These are phyloP conservation scores for Eulemur coronatus DNA, from an alignment of 2,797 vertebrate genomes.

Conservation along the genomic window DNA sequence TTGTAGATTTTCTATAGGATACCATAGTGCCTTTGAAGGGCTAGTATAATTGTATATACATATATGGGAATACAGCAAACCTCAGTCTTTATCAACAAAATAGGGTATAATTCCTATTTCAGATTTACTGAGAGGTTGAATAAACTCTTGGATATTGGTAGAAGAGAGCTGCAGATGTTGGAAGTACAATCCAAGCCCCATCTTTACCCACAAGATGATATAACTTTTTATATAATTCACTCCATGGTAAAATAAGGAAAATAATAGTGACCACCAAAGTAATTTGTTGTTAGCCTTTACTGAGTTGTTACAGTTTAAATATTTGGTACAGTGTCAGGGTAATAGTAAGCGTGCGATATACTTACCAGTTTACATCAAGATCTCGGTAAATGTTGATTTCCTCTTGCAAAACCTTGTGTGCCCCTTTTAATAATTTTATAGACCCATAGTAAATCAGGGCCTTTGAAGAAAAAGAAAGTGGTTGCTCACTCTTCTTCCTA, in stretches of 20 bases:
- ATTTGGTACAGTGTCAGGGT: neutral
- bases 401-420: neutral
- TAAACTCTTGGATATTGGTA: neutral
- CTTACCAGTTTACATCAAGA: neutral
- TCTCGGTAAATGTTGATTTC: neutral
- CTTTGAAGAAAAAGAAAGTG: slow-evolving; percentile 41
- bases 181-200: fast-evolving
- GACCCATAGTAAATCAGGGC: slow-evolving; percentile 34
- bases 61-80: neutral
- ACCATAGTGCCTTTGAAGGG: neutral
- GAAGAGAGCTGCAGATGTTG: neutral
- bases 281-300: neutral
- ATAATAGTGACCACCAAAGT: neutral
- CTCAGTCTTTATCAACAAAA: neutral
- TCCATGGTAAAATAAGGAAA: neutral
- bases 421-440: neutral
- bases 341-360: neutral
- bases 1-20: neutral
- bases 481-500: slow-evolving; percentile 20
- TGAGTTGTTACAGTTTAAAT: neutral
- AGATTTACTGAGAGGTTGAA: neutral
- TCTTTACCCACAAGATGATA: neutral
- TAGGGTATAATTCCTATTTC: neutral
- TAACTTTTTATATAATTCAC: neutral
- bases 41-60: neutral